A percentile compares a stretch with the other conserved stretches of the same genome.
Evolutionary conservation across 2,113 vertebrate genomes (phyloP).

Genomic region (Charina bottae): DNA sequence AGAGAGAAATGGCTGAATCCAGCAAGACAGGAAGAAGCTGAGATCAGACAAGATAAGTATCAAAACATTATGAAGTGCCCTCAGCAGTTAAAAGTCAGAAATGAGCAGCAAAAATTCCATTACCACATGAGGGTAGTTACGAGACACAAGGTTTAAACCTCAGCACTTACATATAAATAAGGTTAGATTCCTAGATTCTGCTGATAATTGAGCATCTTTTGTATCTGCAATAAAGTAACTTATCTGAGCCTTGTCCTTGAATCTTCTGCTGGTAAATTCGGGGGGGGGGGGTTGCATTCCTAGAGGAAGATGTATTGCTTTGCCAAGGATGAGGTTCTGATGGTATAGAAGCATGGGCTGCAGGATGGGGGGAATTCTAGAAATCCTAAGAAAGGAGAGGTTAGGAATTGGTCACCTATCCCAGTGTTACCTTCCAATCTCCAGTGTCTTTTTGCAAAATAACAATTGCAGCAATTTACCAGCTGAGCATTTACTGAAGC

Average conservation of each 20-base stretch:
- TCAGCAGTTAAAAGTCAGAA: not conserved
- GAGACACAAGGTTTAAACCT: not conserved
- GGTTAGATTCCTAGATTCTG: too few species aligned
- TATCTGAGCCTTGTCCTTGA: not conserved
- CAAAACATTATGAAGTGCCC: not conserved
- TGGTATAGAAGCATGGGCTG: not conserved
- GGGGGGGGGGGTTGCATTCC: not conserved
- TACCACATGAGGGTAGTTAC: not conserved
- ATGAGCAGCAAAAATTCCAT: not conserved
- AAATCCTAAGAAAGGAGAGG: not conserved
- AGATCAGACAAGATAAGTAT: not conserved
- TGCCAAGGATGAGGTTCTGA: not conserved
- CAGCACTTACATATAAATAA: too few species aligned
- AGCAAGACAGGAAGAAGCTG: not conserved
- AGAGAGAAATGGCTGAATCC: too few species aligned
- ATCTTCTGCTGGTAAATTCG: not conserved
- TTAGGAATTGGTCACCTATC: not conserved
- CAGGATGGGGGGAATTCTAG: not conserved
- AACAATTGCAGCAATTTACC: not conserved
- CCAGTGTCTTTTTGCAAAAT: not conserved
- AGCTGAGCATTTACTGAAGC: not conserved
- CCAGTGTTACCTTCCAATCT: not conserved
- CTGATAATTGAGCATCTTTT: not conserved
- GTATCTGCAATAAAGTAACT: not conserved
- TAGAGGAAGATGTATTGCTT: not conserved